Evolutionary conservation across 2,888 invertebrate species (phyloP), one percentile per base, ranked within the genome.

Genomic region (Athalia cordata): DNA sequence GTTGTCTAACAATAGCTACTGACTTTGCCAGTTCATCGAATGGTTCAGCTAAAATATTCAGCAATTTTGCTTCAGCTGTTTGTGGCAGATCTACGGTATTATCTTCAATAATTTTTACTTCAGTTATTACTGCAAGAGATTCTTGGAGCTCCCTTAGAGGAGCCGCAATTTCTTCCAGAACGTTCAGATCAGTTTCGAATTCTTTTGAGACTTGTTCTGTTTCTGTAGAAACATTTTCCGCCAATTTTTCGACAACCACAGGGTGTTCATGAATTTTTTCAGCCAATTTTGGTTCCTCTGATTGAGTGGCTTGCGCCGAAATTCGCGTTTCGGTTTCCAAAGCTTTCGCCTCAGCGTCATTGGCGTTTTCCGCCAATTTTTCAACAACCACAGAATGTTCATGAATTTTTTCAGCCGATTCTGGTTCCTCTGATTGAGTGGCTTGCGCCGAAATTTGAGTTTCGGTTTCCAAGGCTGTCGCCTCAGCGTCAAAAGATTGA

Each of bases 1-100:
- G 83, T 43, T 85, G 67, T 57, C 92, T 91, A 64, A 92, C 85
- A 78, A 91, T 89, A 88, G 91, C 90, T 3, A 84, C 80, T 0
- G 84, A 84, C 9, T 82, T 79, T 65, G 62, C 83, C 47, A 89
- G 77, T 55, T 88, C 85, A 4, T 82, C 74, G 50, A 89, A 79
- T 0, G 88, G 86, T 13, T 84, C 78, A 11, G 84, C 84, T 8
- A 88, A 81, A 4, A 83, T 82, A 78, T 85, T 81, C 43, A 87
- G 79, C 62, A 70, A 78, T 9, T 81, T 64, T 8, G 83, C 61
- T 68, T 81, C 78, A 4, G 78, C 78, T 0, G 57, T n/a, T 11
- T 76, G 15, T 1, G 78, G 47, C 5, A 77, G 45, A 0, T 79
- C 70, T 62, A 65, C 65, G 11, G 74, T 66, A 64, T 50, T 77